Conservation (phyloP, 64 coral and sea anemone species). For the Actinia equina region DNA sequence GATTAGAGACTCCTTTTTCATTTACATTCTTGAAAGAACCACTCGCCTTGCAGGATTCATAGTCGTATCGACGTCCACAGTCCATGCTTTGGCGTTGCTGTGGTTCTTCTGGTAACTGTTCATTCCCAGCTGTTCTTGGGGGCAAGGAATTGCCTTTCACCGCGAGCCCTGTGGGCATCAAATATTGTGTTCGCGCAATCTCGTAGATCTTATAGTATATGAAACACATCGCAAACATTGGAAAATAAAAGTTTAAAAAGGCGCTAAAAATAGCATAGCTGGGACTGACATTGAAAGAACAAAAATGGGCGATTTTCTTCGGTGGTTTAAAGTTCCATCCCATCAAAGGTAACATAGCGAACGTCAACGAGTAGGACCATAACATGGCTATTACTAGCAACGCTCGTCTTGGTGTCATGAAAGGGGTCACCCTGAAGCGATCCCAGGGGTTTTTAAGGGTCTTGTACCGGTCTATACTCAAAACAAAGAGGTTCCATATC, state of each 20-base stretch:
- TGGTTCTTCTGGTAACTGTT: not conserved
- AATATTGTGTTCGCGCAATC: constrained; percentile 49
- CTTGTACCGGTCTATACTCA: constrained; percentile 86
- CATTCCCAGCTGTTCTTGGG: not conserved
- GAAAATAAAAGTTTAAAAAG: constrained; percentile 67
- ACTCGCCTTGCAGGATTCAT: not conserved
- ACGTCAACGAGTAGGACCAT: constrained; percentile 63
- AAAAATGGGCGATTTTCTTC: not conserved
- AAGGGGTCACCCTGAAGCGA: constrained; percentile 52
- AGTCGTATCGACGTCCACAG: not conserved
- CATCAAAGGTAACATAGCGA: constrained; percentile 68
- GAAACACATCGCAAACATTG: constrained; percentile 52
- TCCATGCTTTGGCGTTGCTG: not conserved
- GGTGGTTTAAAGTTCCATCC: constrained; percentile 25
- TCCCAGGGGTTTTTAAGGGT: constrained; percentile 74
- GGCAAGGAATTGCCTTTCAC: not conserved
- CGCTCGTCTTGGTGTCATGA: constrained; percentile 76
- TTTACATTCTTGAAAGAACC: not conserved
- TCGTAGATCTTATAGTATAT: constrained; percentile 75
- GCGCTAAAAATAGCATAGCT: constrained; percentile 54
- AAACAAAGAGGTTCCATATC: constrained; percentile 75
- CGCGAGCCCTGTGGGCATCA: not conserved
- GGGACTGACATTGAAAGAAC: constrained; percentile 45
- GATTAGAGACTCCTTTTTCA: not conserved
- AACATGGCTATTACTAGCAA: constrained; percentile 37